Evolutionary conservation across 2,888 invertebrate genomes (phyloP).

Genomic region (Rhimphoctona megacephalus): DNA sequence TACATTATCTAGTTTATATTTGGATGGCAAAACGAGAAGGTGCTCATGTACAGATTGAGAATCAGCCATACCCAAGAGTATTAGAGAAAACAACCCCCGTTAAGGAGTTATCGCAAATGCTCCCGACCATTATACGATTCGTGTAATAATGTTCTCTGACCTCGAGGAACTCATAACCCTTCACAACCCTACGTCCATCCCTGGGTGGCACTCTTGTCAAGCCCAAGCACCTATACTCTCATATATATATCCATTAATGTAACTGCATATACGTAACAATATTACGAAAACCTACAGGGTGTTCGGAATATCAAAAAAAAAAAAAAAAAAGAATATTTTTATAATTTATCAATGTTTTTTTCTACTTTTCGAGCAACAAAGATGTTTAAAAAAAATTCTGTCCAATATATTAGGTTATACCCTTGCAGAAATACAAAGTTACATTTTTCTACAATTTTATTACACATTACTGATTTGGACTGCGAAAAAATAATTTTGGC

Average conservation of each 20-base stretch:
- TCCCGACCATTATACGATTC: slow-evolving; percentile 32
- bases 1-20: neutral
- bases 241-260: neutral
- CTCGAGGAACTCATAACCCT: slow-evolving; percentile 30
- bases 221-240: slow-evolving; percentile 41
- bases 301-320: neutral
- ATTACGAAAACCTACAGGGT: neutral
- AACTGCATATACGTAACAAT: neutral
- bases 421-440: neutral
- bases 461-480: neutral
- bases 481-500: neutral
- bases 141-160: slow-evolving; percentile 35
- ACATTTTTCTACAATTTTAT: neutral
- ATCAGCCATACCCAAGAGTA: neutral
- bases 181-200: slow-evolving; percentile 25
- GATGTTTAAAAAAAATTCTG: too few species aligned
- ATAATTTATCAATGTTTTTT: neutral
- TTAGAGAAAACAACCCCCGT: slow-evolving; percentile 30
- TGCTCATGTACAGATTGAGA: slow-evolving; percentile 11
- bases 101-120: slow-evolving; percentile 63
- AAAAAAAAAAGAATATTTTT: neutral
- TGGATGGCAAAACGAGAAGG: neutral
- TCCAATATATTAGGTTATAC: too few species aligned
- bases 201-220: neutral
- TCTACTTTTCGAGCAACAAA: too few species aligned